These are phyloP conservation scores for Schizopygopsis malacanthus DNA, from an alignment of 2,797 vertebrate genomes.

Conservation along the genomic window DNA sequence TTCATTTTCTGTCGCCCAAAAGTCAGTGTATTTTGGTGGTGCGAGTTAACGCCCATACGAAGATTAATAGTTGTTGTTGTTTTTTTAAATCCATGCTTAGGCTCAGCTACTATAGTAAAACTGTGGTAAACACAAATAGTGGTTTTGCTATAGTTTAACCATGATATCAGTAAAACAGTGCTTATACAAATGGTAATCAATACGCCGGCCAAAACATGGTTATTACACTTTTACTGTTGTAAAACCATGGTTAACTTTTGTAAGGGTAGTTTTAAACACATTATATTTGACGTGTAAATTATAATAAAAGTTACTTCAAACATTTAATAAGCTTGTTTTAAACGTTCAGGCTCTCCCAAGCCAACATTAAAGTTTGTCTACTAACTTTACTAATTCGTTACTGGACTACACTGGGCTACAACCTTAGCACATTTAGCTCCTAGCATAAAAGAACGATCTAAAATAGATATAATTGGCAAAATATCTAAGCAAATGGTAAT, in stretches of 20 bases:
- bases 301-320: not conserved
- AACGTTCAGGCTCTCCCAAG: not conserved
- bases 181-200: too few species aligned
- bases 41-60: too few species aligned
- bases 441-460: not conserved
- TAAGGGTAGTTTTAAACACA: not conserved
- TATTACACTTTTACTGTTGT: too few species aligned
- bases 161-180: too few species aligned
- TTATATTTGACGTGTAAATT: not conserved
- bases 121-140: too few species aligned
- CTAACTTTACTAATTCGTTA: not conserved
- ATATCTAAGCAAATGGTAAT: not conserved
- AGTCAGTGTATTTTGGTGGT: not conserved
- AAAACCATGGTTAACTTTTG: too few species aligned
- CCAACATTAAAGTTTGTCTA: not conserved
- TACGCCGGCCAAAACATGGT: too few species aligned
- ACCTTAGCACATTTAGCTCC: not conserved
- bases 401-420: not conserved
- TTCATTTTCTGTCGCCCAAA: not conserved
- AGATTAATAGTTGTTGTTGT: not conserved
- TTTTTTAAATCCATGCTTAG: too few species aligned
- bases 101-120: too few species aligned
- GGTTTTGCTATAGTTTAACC: too few species aligned
- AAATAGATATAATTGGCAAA: not conserved
- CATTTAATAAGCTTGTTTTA: not conserved